A percentile compares a stretch with the other conserved stretches of the same genome.
phyloP scores from a whole-genome alignment of 2,888 invertebrate genomes.

The Yponomeuta plumbellus region DNA sequence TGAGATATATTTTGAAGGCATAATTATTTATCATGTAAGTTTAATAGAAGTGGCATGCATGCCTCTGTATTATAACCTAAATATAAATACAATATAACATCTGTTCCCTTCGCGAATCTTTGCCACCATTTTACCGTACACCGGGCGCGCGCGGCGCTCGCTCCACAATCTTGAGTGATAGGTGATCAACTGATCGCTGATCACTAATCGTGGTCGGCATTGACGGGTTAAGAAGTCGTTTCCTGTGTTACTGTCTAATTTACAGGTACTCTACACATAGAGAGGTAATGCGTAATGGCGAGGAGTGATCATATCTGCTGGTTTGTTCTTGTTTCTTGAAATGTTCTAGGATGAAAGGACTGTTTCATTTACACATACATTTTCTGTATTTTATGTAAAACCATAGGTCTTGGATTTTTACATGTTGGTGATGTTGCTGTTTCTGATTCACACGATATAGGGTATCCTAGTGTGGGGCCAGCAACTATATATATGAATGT shows the following conservation, averaged over 20 bases:
- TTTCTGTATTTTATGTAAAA: neutral
- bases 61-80: no score
- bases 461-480: no score
- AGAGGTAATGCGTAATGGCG: conserved; percentile 2
- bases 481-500: no score
- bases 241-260: conserved; percentile 73
- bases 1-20: no score
- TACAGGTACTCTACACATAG: conserved; percentile 40
- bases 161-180: conserved; percentile 55
- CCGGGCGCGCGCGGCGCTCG: conserved; percentile 54
- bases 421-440: no score
- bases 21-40: no score
- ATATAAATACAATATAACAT: no score
- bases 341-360: neutral
- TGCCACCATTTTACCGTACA: conserved; percentile 44
- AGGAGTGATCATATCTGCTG: conserved; percentile 11
- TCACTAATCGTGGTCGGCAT: conserved; percentile 45
- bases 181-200: conserved; percentile 65
- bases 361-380: neutral
- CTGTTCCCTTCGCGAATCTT: conserved; percentile 31
- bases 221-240: conserved; percentile 73
- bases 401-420: no score
- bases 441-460: no score
- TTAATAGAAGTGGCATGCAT: no score
- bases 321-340: neutral